These are phyloP conservation scores for Dromius quadrimaculatus DNA, from an alignment of 2,888 invertebrate genomes.

Conservation along the genomic window DNA sequence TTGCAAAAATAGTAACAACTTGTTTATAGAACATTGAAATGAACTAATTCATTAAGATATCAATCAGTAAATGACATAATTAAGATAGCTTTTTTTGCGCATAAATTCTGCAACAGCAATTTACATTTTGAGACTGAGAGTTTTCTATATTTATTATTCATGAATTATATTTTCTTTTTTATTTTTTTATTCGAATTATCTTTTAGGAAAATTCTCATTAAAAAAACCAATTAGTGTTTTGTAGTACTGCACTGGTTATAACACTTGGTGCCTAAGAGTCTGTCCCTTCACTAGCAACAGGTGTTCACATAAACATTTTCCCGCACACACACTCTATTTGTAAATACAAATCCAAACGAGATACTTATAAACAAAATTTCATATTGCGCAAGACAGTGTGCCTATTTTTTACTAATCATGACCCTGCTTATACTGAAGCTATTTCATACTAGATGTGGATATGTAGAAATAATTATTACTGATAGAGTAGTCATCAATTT, in stretches of 20 bases:
- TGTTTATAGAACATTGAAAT: too few species aligned
- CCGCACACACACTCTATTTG: constrained; percentile 14
- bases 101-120: too few species aligned
- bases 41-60: too few species aligned
- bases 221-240: background rate
- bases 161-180: too few species aligned
- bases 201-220: too few species aligned
- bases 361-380: constrained; percentile 1
- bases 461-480: constrained; percentile 14
- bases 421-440: constrained; percentile 18
- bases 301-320: constrained; percentile 46
- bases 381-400: constrained; percentile 19
- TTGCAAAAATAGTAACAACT: too few species aligned
- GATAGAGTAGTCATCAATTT: too few species aligned
- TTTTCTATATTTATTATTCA: too few species aligned
- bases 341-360: background rate
- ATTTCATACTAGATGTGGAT: constrained; percentile 20
- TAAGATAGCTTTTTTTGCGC: too few species aligned
- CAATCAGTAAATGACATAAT: too few species aligned
- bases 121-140: too few species aligned
- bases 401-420: constrained; percentile 7
- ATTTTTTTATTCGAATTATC: too few species aligned
- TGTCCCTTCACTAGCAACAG: constrained; percentile 49
- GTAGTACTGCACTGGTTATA: constrained; percentile 29
- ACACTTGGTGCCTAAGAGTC: constrained; percentile 46